These are phyloP conservation scores for Alca torda DNA, from an alignment of 2,797 vertebrate genomes.

Conservation along the genomic window DNA sequence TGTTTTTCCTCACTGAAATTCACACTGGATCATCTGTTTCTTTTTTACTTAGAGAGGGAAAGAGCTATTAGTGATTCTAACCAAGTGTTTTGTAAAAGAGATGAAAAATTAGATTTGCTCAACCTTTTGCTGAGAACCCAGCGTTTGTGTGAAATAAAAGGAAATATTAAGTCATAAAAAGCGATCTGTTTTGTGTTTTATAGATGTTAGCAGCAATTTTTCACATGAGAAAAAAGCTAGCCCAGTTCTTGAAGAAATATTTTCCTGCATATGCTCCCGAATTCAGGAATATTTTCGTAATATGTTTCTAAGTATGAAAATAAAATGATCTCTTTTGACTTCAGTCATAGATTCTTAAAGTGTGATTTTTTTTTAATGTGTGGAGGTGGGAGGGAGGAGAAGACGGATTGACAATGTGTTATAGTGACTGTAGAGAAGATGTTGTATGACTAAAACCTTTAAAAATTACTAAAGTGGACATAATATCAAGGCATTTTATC, in stretches of 20 bases:
- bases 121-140: not conserved
- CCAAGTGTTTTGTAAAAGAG: not conserved
- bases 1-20: not conserved
- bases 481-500: not conserved
- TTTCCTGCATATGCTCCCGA: not conserved
- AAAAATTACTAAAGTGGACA: not conserved
- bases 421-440: not conserved
- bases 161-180: not conserved
- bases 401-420: not conserved
- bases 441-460: not conserved
- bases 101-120: not conserved
- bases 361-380: not conserved
- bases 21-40: not conserved
- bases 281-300: not conserved
- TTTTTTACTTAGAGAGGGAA: not conserved
- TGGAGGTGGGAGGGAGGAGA: not conserved
- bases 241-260: not conserved
- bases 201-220: not conserved
- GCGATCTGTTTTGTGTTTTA: not conserved
- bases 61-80: conserved; percentile 8
- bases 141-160: not conserved
- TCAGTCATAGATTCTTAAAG: not conserved
- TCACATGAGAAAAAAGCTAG: not conserved
- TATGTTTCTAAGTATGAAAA: not conserved
- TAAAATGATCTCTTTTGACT: not conserved